These are phyloP conservation scores for Porphyrio hochstetteri DNA, from an alignment of 2,113 vertebrate species.

Conservation along the genomic window DNA sequence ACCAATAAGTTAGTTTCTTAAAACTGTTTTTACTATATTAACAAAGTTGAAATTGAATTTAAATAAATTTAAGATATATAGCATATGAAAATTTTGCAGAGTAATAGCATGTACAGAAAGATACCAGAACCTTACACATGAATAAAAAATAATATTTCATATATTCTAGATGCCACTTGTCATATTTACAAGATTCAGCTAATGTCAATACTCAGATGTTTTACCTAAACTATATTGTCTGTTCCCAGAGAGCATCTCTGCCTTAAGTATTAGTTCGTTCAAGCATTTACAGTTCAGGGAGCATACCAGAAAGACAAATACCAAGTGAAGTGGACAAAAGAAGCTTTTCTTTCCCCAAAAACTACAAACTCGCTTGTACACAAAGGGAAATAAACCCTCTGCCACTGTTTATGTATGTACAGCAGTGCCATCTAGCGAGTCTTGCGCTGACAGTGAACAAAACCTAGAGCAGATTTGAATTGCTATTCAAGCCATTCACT, in stretches of 20 bases:
- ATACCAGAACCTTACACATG: background rate
- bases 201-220: background rate
- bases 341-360: background rate
- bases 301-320: background rate
- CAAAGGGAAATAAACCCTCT: background rate
- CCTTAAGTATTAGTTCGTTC: background rate
- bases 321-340: background rate
- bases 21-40: background rate
- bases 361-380: accelerated
- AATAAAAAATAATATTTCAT: background rate
- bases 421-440: conserved; percentile 43
- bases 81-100: accelerated
- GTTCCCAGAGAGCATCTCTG: background rate
- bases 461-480: background rate
- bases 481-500: background rate
- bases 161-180: background rate
- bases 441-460: background rate
- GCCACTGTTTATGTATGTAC: background rate
- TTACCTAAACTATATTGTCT: background rate
- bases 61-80: background rate
- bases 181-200: background rate
- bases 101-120: background rate
- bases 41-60: background rate
- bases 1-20: background rate
- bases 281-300: background rate